Conservation (phyloP, 2,888 invertebrate species). For the Hemicrepidius hirtus region DNA sequence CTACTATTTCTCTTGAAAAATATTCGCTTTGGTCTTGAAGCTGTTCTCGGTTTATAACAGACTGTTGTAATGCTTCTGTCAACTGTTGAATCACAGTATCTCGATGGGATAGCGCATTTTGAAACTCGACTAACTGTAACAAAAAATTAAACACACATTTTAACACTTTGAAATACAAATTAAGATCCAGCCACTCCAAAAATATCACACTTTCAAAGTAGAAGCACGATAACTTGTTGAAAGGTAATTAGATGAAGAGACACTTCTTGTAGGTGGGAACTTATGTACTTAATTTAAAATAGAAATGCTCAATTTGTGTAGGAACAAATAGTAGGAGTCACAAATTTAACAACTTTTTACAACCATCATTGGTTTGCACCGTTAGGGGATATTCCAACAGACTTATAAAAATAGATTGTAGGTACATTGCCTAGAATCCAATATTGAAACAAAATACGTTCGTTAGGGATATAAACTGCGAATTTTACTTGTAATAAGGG, state of each 20-base stretch:
- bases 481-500: too few species aligned
- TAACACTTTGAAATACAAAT: background rate
- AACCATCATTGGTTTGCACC: too few species aligned
- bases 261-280: too few species aligned
- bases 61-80: constrained; percentile 81
- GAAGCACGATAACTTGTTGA: too few species aligned
- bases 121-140: constrained; percentile 83
- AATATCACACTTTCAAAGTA: background rate
- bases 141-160: constrained; percentile 19
- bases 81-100: constrained; percentile 84
- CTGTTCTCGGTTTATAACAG: constrained; percentile 77
- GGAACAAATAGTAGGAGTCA: too few species aligned
- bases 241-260: too few species aligned
- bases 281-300: too few species aligned
- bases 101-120: constrained; percentile 80
- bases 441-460: background rate
- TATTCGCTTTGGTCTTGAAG: constrained; percentile 78
- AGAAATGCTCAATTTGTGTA: too few species aligned
- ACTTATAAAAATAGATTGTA: too few species aligned
- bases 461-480: too few species aligned
- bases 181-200: background rate
- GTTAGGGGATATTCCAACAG: too few species aligned
- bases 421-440: background rate
- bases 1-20: constrained; percentile 76
- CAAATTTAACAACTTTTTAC: too few species aligned